Base-by-base conservation (phyloP, 2,113 vertebrate species). In the Motacilla tschutschensis region DNA sequence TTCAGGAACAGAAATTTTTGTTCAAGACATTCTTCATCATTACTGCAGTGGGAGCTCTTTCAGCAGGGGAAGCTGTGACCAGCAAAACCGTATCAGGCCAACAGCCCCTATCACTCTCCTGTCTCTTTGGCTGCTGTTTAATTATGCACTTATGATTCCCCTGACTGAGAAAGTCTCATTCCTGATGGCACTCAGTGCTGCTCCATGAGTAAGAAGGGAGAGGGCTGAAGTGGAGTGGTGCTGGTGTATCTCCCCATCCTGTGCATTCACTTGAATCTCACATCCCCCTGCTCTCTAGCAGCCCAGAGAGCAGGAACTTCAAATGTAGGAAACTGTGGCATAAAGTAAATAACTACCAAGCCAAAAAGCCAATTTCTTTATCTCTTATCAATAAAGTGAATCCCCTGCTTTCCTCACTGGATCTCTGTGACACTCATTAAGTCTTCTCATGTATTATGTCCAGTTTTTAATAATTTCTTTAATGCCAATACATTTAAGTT, bases 181-280 rank as follows among this genome's bases (percentile, higher is more conserved):
- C 51, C 43, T 10, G 41, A 48, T 19, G 69, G 38, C 69, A 83
- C 50, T 64, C n/a, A 25, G 46, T 53, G 24, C 67, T 76, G 29
- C 81, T 83, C 79, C 79, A 74, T 53, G 40, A 85, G 79, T 74
- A 94, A 93, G 87, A 95, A 89, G 90, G 86, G 86, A 94, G 92
- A 82, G 75, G 75, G 81, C 90, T 93, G 88, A 86, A 87, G 59
- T 62, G 86, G 85, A 82, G 83, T 51, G 29, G 67, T 72, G 54
- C 67, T 88, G 67, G 8, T 69, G 18, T 63, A 74, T 60, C 79
- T 82, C 59, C 31, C 59, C 36, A 35, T 41, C 2, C 0, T 19
- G 9, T 13, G 7, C 24, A 16, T 69, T 70, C 59, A 55, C 54
- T 65, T 55, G 40, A 75, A 76, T 8, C 1, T 59, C 51, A 79